Evolutionary conservation across 2,888 invertebrate genomes (phyloP).

Genomic region (Harpagoxenus sublaevis): DNA sequence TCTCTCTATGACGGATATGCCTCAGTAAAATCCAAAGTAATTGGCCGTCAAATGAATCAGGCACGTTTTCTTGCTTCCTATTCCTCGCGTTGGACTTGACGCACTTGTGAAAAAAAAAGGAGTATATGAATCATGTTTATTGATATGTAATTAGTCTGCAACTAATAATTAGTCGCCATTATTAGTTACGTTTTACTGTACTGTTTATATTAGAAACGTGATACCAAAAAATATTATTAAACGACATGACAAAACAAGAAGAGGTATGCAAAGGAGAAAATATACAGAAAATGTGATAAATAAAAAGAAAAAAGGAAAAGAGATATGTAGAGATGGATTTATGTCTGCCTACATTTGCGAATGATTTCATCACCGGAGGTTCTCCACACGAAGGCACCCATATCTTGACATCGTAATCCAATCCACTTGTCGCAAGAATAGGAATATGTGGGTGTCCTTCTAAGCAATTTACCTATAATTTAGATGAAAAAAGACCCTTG

Average conservation of each 20-base stretch:
- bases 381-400: conserved; percentile 93
- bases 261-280: not conserved
- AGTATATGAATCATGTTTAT: not conserved
- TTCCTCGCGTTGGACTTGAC: conserved; percentile 50
- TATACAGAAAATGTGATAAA: not conserved
- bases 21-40: conserved; percentile 87
- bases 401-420: conserved; percentile 97
- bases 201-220: not conserved
- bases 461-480: conserved; percentile 93
- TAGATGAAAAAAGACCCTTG: conserved; percentile 30
- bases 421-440: conserved; percentile 95
- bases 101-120: conserved; percentile 49
- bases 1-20: conserved; percentile 85
- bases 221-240: not conserved
- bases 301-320: not conserved
- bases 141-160: not conserved
- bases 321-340: not conserved
- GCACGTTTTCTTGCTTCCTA: conserved; percentile 59
- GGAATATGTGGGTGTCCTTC: conserved; percentile 96
- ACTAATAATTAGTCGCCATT: not conserved
- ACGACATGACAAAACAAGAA: not conserved
- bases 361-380: conserved; percentile 77
- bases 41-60: conserved; percentile 86
- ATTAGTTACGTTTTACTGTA: not conserved
- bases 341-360: conserved; percentile 64